Base-by-base conservation (phyloP, 2,888 invertebrate genomes). In the Nephrotoma guestfalica region DNA sequence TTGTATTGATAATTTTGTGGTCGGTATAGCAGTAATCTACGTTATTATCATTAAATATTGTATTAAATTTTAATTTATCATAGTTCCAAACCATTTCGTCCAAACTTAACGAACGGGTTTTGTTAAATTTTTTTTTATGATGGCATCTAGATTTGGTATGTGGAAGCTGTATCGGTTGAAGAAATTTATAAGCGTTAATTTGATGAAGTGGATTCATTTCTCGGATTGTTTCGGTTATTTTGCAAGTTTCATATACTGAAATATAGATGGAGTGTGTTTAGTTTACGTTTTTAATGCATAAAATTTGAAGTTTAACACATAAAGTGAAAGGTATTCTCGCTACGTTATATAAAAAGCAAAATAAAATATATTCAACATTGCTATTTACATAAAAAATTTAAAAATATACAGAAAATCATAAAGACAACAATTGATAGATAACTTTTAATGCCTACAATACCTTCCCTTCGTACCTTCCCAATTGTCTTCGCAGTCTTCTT, bases 391-490 rank as follows among this genome's bases (percentile, higher is more conserved):
- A 45, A 51, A 18, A 7, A 30, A 30, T 30, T 30, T 30, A 3
- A 15, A 30, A 4, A 51, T 3, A 47, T 15, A 84, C 18, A 41
- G 18, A 57, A 47, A 42, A 13, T 42, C 6, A 57, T 45, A 86
- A 86, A n/a, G 71, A 57, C 40, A 40, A 51, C 41, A 84, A 45
- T 85, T 47, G 45, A 41, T 86, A 86, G 86, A 86, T 85, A 86
- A 86, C 83, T 87, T 86, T 43, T 30, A 51, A 83, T 71, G 83
- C 88, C 89, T 90, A 91, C 91, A 87, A 89, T 92, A 92, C 91
- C 92, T 92, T 89, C 88, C 89, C 89, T 91, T 91, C 91, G 90
- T 92, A 91, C 92, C 92, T 92, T 92, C 92, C 90, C 90, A 89
- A 86, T 89, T 88, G 88, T 91, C 91, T 88, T 92, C 92, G 87